Evolutionary conservation across 2,113 vertebrate species (phyloP).

Genomic region (Grammomys surdaster): DNA sequence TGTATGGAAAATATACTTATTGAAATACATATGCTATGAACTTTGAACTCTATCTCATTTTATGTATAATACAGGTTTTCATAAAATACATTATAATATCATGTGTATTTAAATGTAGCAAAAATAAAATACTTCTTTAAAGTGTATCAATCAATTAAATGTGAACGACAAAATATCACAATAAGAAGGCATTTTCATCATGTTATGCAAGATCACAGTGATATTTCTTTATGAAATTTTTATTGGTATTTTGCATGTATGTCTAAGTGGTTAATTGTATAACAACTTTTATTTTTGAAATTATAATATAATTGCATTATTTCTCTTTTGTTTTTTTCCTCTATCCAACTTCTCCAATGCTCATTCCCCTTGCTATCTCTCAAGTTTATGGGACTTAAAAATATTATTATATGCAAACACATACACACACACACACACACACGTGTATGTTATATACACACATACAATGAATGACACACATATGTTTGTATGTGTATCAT

Average conservation of each 20-base stretch:
- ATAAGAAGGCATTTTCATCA: neutral
- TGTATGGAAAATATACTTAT: neutral
- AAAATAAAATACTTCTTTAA: slow-evolving; percentile 30
- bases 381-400: too few relatives aligned
- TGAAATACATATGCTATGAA: neutral
- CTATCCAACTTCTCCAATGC: neutral
- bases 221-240: slow-evolving; percentile 9
- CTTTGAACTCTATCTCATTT: neutral
- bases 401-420: neutral
- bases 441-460: neutral
- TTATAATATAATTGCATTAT: neutral
- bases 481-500: neutral
- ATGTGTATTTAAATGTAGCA: neutral
- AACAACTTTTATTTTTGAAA: neutral
- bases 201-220: neutral
- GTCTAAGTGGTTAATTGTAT: neutral
- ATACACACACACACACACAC: neutral
- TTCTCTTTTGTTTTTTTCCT: neutral
- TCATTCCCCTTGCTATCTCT: neutral
- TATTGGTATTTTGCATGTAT: slow-evolving; percentile 31
- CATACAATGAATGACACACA: neutral
- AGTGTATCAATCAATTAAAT: slow-evolving; percentile 18
- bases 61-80: neutral
- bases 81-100: neutral
- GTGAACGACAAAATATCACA: neutral